Base-by-base conservation (phyloP, 2,797 vertebrate genomes). In the Todus mexicanus region DNA sequence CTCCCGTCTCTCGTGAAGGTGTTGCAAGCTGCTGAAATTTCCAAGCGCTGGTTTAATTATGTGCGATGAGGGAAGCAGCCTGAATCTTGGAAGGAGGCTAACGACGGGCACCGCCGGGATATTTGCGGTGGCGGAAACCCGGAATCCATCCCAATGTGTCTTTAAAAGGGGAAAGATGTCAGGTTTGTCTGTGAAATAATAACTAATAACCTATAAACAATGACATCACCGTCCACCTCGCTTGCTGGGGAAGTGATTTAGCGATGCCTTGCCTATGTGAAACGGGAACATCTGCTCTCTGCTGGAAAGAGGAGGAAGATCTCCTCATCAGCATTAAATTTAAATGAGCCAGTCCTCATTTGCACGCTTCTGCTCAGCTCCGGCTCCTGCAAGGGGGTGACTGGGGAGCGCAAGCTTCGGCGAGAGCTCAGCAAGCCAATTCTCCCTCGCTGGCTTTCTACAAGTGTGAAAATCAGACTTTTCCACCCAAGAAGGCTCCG, bases 311-410 rank as follows among this genome's bases (percentile, higher is more conserved):
- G 68, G 92, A 87, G 95, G 97, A 94, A 95, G 96, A 97, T 94
- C 94, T 95, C 91, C 96, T 95, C 92, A 97, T 97, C 97, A 97
- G 85, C 97, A 96, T 97, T 92, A 97, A 89, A 97, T 97, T 97
- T 96, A 95, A 97, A 98, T 94, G 72, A 97, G 50, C 77, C 84
- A 79, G 77, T 89, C 89, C 94, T 97, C 94, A 91, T 97, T 95
- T 97, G 82, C 96, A 96, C 51, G 27, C 84, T 89, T 96, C 87
- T 48, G 89, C 25, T 9, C 40, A 1, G n/a, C 92, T 87, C 25
- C 7, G 15, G 70, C 96, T 97, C 92, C 73, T 70, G 70, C 65
- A 47, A 71, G 82, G 61, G 76, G 48, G 42, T 80, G 78, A 38
- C 53, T 42, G 66, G 65, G 84, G 59, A 91, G 60, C 10, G 4